A percentile compares a stretch with the other conserved stretches of the same genome.
Evolutionary conservation across 2,888 invertebrate species (phyloP).

Genomic region (Autographa gamma): DNA sequence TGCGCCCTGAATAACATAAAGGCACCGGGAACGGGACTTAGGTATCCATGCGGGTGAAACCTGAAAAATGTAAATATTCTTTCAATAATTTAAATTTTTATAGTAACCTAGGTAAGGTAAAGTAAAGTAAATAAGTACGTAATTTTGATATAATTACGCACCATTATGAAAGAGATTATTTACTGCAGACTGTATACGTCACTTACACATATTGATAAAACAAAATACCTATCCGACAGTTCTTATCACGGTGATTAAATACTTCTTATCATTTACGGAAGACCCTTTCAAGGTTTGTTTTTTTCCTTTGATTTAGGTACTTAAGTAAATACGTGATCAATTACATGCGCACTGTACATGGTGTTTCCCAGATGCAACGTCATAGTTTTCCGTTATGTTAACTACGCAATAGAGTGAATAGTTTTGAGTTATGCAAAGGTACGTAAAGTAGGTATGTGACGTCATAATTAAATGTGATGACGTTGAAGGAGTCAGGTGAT

Average conservation of each 20-base stretch:
- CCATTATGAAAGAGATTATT: background rate
- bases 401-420: constrained; percentile 2
- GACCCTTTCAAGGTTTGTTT: constrained; percentile 21
- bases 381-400: constrained; percentile 19
- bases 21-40: too few relatives aligned
- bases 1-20: too few relatives aligned
- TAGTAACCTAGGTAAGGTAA: too few relatives aligned
- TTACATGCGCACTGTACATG: constrained; percentile 20
- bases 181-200: background rate
- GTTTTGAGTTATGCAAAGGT: background rate
- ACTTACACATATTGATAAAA: background rate
- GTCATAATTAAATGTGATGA: constrained; percentile 11
- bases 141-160: background rate
- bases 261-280: constrained; percentile 30
- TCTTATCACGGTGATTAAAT: background rate
- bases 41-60: too few relatives aligned
- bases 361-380: constrained; percentile 7
- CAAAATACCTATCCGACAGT: constrained; percentile 1
- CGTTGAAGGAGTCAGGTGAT: constrained; percentile 15
- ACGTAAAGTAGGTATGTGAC: background rate
- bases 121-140: too few relatives aligned
- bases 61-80: too few relatives aligned
- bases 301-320: constrained; percentile 15
- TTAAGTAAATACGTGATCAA: constrained; percentile 34
- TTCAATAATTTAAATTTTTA: too few relatives aligned